These are phyloP conservation scores for Sus cebifrons DNA, from an alignment of 2,797 vertebrate genomes.

Conservation along the genomic window DNA sequence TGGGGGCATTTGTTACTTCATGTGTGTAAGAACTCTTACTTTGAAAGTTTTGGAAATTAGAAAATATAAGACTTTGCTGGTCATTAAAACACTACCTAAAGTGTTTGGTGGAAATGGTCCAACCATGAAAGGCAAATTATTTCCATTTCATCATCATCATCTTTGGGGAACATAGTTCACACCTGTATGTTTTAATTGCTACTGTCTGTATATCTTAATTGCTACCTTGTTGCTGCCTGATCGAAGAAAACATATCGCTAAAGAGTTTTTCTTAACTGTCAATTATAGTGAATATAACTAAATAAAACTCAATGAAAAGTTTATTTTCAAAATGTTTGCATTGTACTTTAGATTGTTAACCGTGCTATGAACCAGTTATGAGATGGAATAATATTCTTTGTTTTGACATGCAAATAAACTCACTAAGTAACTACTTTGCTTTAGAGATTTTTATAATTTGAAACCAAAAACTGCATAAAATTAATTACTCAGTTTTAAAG, in stretches of 20 bases:
- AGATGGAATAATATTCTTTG: conserved; percentile 69
- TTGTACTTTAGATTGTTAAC: conserved; percentile 60
- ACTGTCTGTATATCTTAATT: conserved; percentile 35
- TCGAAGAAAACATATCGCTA: background rate
- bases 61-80: background rate
- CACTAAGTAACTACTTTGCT: conserved; percentile 77
- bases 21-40: background rate
- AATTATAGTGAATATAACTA: conserved; percentile 39
- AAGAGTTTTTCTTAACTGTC: conserved; percentile 48
- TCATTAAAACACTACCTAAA: conserved; percentile 43
- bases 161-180: conserved; percentile 62
- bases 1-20: background rate
- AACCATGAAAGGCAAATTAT: conserved; percentile 31
- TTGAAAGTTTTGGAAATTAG: background rate
- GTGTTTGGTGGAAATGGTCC: conserved; percentile 44
- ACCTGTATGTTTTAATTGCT: conserved; percentile 61
- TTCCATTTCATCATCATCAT: conserved; percentile 77
- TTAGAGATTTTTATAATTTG: conserved; percentile 78
- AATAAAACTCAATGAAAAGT: conserved; percentile 56
- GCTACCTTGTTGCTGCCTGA: background rate
- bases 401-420: conserved; percentile 77
- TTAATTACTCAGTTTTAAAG: conserved; percentile 66
- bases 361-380: conserved; percentile 19
- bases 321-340: conserved; percentile 63
- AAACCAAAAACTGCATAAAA: conserved; percentile 75